Evolutionary conservation across 1,140 invertebrate species (phyloP).

Genomic region (Diorhabda elongata): DNA sequence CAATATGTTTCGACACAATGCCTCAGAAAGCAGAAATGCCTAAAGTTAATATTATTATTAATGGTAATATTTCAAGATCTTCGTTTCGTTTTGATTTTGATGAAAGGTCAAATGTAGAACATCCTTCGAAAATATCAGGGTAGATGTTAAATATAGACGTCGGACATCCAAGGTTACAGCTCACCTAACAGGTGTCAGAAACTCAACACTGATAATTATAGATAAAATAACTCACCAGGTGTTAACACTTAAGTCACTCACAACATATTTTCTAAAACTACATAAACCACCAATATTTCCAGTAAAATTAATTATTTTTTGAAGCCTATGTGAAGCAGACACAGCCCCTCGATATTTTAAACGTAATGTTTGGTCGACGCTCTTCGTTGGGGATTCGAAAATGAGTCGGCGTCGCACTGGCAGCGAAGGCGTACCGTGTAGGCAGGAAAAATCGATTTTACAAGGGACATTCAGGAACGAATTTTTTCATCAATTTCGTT

Average conservation of each 20-base stretch:
- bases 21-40: not conserved
- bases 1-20: not conserved
- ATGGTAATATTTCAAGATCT: not conserved
- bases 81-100: not conserved
- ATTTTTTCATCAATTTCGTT: not conserved
- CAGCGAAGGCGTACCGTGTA: not conserved
- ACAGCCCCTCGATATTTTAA: not conserved
- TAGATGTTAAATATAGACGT: not conserved
- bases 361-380: not conserved
- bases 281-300: not conserved
- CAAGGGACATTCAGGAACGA: not conserved
- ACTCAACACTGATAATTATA: not conserved
- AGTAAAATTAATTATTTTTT: not conserved
- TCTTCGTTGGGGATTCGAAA: not conserved
- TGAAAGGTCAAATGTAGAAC: not conserved
- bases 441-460: constrained; percentile 1
- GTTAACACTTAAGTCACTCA: not conserved
- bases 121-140: not conserved
- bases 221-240: not conserved
- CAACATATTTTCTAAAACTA: not conserved
- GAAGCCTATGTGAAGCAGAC: not conserved
- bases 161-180: not conserved
- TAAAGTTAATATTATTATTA: not conserved
- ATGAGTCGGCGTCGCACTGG: not conserved
- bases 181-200: not conserved